Conservation (phyloP, 2,113 vertebrate genomes). For the Seriola rivoliana region DNA sequence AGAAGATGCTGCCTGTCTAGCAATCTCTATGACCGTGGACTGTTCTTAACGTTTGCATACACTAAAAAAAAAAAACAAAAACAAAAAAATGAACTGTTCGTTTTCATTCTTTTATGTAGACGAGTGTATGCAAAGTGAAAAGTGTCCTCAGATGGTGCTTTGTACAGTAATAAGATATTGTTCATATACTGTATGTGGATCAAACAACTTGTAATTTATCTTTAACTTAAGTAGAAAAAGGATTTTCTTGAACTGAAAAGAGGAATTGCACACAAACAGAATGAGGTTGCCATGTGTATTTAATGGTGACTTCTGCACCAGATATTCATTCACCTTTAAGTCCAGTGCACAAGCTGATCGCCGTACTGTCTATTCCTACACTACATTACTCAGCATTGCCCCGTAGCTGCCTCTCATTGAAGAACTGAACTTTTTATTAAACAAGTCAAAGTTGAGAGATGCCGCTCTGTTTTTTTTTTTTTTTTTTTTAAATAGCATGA, state of each 20-base stretch:
- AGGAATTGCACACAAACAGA: constrained; percentile 76
- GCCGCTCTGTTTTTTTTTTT: constrained; percentile 38
- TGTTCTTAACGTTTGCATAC: constrained; percentile 83
- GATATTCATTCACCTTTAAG: constrained; percentile 68
- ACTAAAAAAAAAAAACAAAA: constrained; percentile 45
- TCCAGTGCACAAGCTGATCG: constrained; percentile 79
- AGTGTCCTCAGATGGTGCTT: constrained; percentile 85
- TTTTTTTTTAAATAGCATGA: constrained; percentile 76
- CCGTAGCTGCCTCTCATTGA: constrained; percentile 63
- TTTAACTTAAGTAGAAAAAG: constrained; percentile 83
- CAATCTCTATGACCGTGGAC: constrained; percentile 84
- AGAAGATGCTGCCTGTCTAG: constrained; percentile 82
- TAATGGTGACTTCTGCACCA: constrained; percentile 61
- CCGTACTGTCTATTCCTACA: constrained; percentile 62
- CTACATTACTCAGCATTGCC: constrained; percentile 49
- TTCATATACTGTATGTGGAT: constrained; percentile 81
- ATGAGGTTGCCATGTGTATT: constrained; percentile 68
- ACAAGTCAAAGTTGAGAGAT: constrained; percentile 68
- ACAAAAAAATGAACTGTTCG: constrained; percentile 48
- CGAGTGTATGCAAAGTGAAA: constrained; percentile 75
- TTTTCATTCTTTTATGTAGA: constrained; percentile 61
- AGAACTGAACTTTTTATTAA: constrained; percentile 59
- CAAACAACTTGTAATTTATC: constrained; percentile 85
- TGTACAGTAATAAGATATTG: constrained; percentile 85
- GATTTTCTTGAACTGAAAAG: constrained; percentile 64